A percentile compares a stretch with the other conserved stretches of the same genome.
Evolutionary conservation across 2,797 vertebrate species (phyloP).

Genomic region (Coregonus suidteri): DNA sequence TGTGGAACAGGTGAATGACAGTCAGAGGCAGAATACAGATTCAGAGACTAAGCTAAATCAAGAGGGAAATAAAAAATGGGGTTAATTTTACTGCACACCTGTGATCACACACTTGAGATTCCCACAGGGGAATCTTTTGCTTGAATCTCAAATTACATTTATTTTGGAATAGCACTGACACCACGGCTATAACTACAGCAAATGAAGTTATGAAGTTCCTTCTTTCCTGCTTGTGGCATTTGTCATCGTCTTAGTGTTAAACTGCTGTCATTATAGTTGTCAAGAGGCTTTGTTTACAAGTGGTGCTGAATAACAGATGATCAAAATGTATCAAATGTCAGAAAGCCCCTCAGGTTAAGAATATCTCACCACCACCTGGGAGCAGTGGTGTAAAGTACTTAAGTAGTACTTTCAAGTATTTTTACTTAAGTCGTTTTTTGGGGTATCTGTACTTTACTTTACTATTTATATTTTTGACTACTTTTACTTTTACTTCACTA

Average conservation of each 20-base stretch:
- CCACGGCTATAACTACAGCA: neutral
- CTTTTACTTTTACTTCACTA: too few relatives aligned
- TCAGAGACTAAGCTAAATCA: conserved; percentile 24
- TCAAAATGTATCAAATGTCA: conserved; percentile 23
- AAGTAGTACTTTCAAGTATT: too few relatives aligned
- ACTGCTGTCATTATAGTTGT: neutral
- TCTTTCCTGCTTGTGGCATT: neutral
- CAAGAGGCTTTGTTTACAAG: conserved; percentile 16
- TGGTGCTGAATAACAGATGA: conserved; percentile 36
- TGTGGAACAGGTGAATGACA: conserved; percentile 33
- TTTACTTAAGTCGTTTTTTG: too few relatives aligned
- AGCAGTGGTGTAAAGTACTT: too few relatives aligned
- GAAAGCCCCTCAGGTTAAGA: conserved; percentile 17
- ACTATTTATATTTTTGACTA: too few relatives aligned
- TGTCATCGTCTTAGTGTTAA: neutral
- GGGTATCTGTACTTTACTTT: too few relatives aligned
- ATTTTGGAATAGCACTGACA: conserved; percentile 17
- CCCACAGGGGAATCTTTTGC: conserved; percentile 16
- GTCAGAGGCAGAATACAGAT: neutral
- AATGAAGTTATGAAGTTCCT: conserved; percentile 9
- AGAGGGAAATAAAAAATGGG: conserved; percentile 17
- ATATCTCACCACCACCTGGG: neutral
- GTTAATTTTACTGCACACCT: conserved; percentile 26
- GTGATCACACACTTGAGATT: conserved; percentile 13
- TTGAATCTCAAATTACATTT: conserved; percentile 23